Conservation (phyloP, 2,113 vertebrate genomes). For the Megalops atlanticus region DNA sequence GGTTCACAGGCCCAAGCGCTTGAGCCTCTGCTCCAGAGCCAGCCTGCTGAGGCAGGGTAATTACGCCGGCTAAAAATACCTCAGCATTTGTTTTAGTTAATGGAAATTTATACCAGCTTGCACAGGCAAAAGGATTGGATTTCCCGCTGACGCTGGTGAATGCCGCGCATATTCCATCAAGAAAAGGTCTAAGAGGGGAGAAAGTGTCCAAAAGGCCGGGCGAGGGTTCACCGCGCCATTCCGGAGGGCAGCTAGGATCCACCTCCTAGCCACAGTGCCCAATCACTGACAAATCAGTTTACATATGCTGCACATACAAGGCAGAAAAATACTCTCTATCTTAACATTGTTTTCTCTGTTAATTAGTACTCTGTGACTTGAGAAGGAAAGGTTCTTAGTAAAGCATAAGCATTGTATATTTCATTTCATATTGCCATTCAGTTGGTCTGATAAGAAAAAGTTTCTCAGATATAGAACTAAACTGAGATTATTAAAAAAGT, state of each 20-base stretch:
- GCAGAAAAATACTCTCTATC: too few species aligned
- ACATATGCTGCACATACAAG: too few species aligned
- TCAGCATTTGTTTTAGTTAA: slow-evolving; percentile 75
- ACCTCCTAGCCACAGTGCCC: too few species aligned
- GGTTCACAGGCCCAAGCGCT: slow-evolving; percentile 62
- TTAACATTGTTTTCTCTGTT: too few species aligned
- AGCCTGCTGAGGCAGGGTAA: slow-evolving; percentile 71
- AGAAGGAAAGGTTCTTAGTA: too few species aligned
- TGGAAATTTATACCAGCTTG: slow-evolving; percentile 64
- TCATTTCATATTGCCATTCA: too few species aligned
- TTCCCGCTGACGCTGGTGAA: slow-evolving; percentile 76
- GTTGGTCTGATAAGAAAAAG: too few species aligned
- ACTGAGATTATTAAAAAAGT: not conserved
- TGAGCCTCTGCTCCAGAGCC: slow-evolving; percentile 57
- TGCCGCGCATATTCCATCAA: slow-evolving; percentile 70
- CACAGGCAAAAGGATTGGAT: slow-evolving; percentile 62
- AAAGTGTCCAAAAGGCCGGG: slow-evolving; percentile 57
- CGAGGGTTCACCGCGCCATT: slow-evolving; percentile 39
- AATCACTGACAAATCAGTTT: too few species aligned
- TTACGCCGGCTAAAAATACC: slow-evolving; percentile 78
- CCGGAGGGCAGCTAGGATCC: not conserved
- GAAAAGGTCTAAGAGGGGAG: slow-evolving; percentile 47
- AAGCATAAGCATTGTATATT: too few species aligned
- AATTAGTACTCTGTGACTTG: too few species aligned
- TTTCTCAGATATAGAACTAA: too few species aligned